Percentiles rank a stretch among this genome's conserved stretches.
phyloP scores from a whole-genome alignment of 64 coral and sea anemone genomes.

The Catalaphyllia jardinei region DNA sequence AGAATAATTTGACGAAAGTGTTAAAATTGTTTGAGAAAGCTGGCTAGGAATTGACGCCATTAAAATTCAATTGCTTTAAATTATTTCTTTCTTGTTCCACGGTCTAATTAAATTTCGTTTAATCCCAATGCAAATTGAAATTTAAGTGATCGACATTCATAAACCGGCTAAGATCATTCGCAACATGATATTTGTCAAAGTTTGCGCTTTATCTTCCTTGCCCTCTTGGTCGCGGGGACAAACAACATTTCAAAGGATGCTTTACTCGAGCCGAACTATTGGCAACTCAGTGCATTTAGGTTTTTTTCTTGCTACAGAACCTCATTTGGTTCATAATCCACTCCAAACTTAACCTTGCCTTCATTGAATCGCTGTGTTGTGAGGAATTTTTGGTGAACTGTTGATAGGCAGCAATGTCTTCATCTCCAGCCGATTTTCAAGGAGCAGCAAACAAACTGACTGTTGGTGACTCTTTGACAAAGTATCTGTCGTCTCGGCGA shows the following conservation, averaged over 20 bases:
- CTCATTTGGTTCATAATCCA: background rate
- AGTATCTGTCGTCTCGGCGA: background rate
- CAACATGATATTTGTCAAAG: background rate
- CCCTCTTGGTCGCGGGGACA: background rate
- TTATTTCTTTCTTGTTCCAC: background rate
- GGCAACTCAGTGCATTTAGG: too few species aligned
- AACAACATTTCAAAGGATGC: background rate
- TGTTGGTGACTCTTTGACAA: background rate
- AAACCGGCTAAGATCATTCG: background rate
- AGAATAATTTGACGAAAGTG: too few species aligned
- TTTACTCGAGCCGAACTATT: too few species aligned
- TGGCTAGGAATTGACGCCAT: background rate
- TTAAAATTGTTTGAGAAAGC: background rate
- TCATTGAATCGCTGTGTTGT: background rate
- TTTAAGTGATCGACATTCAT: background rate
- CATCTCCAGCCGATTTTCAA: background rate
- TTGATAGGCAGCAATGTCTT: background rate
- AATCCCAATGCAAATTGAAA: slow-evolving; percentile 34
- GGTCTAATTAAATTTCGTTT: slow-evolving; percentile 25
- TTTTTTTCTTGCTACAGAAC: background rate
- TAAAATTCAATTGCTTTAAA: background rate
- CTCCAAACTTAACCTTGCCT: background rate
- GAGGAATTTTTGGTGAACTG: background rate
- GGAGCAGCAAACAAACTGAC: background rate
- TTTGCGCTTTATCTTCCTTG: background rate